These are phyloP conservation scores for Tragopan temminckii DNA, from an alignment of 2,797 vertebrate species.

Conservation along the genomic window DNA sequence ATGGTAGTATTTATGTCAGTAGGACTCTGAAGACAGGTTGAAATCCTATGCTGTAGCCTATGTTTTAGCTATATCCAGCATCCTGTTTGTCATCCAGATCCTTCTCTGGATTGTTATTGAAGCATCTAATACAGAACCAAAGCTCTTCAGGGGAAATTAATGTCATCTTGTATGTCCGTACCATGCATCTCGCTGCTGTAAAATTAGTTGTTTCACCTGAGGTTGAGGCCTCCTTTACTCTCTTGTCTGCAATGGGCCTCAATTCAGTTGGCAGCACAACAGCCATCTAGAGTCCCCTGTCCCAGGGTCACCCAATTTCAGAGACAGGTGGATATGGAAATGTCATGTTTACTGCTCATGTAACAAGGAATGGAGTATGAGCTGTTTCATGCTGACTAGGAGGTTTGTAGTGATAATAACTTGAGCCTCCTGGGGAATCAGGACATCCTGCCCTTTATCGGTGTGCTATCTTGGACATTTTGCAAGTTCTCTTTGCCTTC, in stretches of 20 bases:
- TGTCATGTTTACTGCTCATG: not conserved
- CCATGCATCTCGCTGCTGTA: not conserved
- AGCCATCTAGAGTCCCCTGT: not conserved
- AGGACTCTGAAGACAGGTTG: not conserved
- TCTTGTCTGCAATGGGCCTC: no score
- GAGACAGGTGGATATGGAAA: not conserved
- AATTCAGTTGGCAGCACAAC: no score
- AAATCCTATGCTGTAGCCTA: not conserved
- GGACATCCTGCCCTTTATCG: constrained; percentile 25
- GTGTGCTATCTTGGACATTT: not conserved
- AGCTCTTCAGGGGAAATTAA: not conserved
- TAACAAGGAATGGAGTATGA: not conserved
- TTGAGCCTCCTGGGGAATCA: not conserved
- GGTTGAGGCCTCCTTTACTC: not conserved
- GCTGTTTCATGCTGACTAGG: constrained; percentile 13
- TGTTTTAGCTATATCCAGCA: not conserved
- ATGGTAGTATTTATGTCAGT: accelerated
- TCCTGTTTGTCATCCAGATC: not conserved
- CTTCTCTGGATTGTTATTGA: not conserved
- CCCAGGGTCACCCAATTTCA: not conserved
- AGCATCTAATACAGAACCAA: not conserved
- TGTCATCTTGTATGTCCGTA: not conserved
- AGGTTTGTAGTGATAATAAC: constrained; percentile 32
- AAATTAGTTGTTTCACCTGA: not conserved
- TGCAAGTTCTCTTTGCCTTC: not conserved